Conservation (phyloP, 2,113 vertebrate species). For the Vulpes ferrilata region DNA sequence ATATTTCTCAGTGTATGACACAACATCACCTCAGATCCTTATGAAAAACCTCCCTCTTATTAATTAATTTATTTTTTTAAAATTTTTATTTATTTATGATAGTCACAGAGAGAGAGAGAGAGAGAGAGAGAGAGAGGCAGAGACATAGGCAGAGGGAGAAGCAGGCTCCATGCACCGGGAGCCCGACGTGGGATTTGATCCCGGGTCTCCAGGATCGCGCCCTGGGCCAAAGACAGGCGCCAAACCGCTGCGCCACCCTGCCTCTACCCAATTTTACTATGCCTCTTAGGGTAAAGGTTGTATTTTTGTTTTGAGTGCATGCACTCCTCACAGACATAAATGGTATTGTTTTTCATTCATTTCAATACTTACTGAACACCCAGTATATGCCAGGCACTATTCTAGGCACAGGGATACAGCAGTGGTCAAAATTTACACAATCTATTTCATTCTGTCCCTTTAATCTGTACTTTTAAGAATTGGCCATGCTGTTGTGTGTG, state of each 20-base stretch:
- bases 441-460: background rate
- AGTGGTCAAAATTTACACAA: background rate
- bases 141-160: too few species aligned
- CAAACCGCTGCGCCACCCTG: too few species aligned
- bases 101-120: too few species aligned
- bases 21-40: background rate
- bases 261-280: background rate
- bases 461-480: background rate
- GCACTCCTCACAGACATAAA: background rate
- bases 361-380: background rate
- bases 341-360: background rate
- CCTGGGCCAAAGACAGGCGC: too few species aligned
- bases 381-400: background rate
- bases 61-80: background rate
- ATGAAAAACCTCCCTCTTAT: background rate
- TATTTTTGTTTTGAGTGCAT: background rate
- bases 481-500: background rate
- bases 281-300: background rate
- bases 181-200: too few species aligned
- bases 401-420: background rate
- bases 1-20: background rate
- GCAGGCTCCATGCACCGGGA: too few species aligned
- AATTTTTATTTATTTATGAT: too few species aligned
- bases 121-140: too few species aligned
- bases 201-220: too few species aligned